A percentile compares a stretch with the other conserved stretches of the same genome.
Conservation (phyloP, 2,888 invertebrate species). For the Aporophyla nigra region DNA sequence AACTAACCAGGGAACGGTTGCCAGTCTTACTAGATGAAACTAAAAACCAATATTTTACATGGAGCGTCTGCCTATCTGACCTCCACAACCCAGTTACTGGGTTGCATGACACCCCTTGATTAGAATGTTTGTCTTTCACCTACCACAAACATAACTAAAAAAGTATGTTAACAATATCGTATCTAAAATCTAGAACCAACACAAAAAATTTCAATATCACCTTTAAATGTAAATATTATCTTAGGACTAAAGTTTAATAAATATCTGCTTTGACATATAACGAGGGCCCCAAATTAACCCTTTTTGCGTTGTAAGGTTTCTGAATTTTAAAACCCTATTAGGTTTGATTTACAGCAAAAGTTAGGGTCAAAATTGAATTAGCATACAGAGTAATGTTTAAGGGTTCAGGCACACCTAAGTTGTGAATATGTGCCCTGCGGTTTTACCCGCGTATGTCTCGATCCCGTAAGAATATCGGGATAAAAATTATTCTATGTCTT, state of each 20-base stretch:
- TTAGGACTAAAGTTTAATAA: slow-evolving; percentile 29
- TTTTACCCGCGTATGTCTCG: too few species aligned
- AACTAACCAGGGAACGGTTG: too few species aligned
- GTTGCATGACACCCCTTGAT: too few species aligned
- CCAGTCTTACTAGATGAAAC: too few species aligned
- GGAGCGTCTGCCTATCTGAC: too few species aligned
- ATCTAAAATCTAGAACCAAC: neutral
- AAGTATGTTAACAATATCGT: neutral
- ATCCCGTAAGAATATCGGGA: too few species aligned
- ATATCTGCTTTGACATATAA: slow-evolving; percentile 40
- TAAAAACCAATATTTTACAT: too few species aligned
- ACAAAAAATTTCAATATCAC: neutral
- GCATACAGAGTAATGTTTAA: slow-evolving; percentile 42
- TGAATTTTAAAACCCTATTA: slow-evolving; percentile 54
- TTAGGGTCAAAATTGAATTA: slow-evolving; percentile 60
- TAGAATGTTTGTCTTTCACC: neutral
- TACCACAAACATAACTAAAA: neutral
- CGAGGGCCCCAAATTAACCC: slow-evolving; percentile 4
- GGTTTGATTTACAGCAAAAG: slow-evolving; percentile 58
- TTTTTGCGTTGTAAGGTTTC: slow-evolving; percentile 25
- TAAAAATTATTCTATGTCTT: too few species aligned
- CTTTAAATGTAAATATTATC: slow-evolving; percentile 31
- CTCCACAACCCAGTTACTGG: too few species aligned
- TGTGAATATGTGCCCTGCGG: neutral
- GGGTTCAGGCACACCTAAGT: neutral